Conservation (phyloP, 2,113 vertebrate genomes). For the Aptenodytes patagonicus region DNA sequence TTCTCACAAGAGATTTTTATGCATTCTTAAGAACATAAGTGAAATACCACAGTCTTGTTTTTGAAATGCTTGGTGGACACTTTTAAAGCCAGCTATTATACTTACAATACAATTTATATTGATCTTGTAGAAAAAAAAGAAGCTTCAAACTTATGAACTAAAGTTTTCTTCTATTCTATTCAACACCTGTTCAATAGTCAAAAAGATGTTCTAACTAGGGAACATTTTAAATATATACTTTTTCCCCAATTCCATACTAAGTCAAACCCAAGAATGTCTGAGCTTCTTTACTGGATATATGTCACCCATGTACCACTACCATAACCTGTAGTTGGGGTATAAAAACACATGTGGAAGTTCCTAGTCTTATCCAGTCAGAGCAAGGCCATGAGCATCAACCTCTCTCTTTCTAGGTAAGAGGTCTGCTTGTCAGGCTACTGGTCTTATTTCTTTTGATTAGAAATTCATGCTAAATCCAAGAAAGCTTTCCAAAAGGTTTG, state of each 20-base stretch:
- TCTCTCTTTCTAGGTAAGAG: background rate
- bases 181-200: background rate
- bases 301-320: background rate
- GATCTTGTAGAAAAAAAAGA: background rate
- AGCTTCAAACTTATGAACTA: background rate
- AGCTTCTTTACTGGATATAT: background rate
- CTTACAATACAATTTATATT: background rate
- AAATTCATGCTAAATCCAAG: background rate
- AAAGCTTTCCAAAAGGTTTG: background rate
- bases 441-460: background rate
- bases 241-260: background rate
- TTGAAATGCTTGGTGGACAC: background rate
- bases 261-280: background rate
- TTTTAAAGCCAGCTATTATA: background rate
- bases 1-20: background rate
- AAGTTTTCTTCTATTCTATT: background rate
- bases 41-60: background rate
- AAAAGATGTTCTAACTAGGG: background rate
- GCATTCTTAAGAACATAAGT: background rate
- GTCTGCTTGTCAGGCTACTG: background rate
- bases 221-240: background rate
- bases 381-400: background rate
- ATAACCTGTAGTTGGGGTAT: background rate
- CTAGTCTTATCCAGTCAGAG: background rate
- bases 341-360: background rate